Base-by-base conservation (phyloP, 2,888 invertebrate species). In the Bimastos eiseni region DNA sequence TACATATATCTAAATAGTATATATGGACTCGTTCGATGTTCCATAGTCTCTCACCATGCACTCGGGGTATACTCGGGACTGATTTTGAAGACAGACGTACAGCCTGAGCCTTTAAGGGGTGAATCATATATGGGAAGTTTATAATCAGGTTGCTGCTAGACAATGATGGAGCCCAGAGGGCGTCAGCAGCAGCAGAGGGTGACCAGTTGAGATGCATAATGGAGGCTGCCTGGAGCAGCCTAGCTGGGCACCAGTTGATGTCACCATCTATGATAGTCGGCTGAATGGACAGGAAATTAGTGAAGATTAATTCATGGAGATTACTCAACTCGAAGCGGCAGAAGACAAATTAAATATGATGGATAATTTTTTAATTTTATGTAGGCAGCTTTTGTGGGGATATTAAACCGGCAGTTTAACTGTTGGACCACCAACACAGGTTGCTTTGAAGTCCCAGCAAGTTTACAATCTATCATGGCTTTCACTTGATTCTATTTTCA, bases 171-270 rank as follows among this genome's bases (percentile, higher is more conserved):
- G 70, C 70, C n/a, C n/a, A 6, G 30, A 70, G 70, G n/a, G 70
- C 70, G 11, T 0, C 70, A 70, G 70, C 70, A 70, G 70, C 70
- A 70, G 70, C 70, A 24, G 70, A 11, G 70, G 70, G 70, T n/a
- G 70, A 70, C 70, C 70, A 49, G 70, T n/a, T 70, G 70, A 70
- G 70, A 70, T 70, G 70, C 70, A 70, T 70, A 70, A 70, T 70
- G 70, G n/a, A n/a, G 8, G 70, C 30, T n/a, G 70, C 30, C 70
- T 70, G 70, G 30, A n/a, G 30, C 70, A 70, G 6, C 70, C 70
- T 70, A 70, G 30, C n/a, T 8, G 70, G 70, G n/a, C 70, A 70
- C 70, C 70, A 70, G 70, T n/a, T 70, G 70, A 70, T n/a, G 17
- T n/a, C n/a, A 70, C n/a, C 70, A 70, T 70, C 70, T n/a, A 70